These are phyloP conservation scores for Phyllotis vaccarum DNA, from an alignment of 2,797 vertebrate genomes.

Conservation along the genomic window DNA sequence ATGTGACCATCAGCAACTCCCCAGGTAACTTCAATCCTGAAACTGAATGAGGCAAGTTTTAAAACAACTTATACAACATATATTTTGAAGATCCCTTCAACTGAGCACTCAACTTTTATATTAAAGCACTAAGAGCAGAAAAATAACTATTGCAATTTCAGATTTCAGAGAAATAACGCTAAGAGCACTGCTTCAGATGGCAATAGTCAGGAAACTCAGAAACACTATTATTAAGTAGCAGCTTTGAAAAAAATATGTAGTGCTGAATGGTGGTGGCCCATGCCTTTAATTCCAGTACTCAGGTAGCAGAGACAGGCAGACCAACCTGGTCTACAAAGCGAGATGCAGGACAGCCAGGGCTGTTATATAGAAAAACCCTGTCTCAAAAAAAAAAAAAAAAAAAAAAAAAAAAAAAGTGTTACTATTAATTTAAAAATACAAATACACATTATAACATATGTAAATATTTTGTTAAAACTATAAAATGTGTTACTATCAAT, in stretches of 20 bases:
- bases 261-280: no score
- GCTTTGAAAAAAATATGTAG: background rate
- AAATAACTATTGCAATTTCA: slow-evolving; percentile 48
- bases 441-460: no score
- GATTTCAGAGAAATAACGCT: background rate
- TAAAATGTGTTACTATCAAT: slow-evolving; percentile 20
- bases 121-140: slow-evolving; percentile 19
- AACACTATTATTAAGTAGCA: background rate
- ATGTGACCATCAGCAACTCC: background rate
- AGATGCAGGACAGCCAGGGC: background rate
- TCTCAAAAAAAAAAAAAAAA: background rate
- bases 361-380: background rate
- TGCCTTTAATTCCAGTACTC: background rate
- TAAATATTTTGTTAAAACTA: background rate
- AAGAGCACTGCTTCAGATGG: background rate
- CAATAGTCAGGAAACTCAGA: background rate
- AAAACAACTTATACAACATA: background rate
- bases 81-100: slow-evolving; percentile 43
- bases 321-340: background rate
- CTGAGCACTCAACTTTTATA: background rate
- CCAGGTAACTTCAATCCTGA: background rate
- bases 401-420: no score
- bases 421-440: no score
- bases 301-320: background rate
- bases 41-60: background rate